A percentile compares a stretch with the other conserved stretches of the same genome.
These are phyloP conservation scores for Hippocampus abdominalis DNA, from an alignment of 2,113 vertebrate genomes.

Conservation along the genomic window DNA sequence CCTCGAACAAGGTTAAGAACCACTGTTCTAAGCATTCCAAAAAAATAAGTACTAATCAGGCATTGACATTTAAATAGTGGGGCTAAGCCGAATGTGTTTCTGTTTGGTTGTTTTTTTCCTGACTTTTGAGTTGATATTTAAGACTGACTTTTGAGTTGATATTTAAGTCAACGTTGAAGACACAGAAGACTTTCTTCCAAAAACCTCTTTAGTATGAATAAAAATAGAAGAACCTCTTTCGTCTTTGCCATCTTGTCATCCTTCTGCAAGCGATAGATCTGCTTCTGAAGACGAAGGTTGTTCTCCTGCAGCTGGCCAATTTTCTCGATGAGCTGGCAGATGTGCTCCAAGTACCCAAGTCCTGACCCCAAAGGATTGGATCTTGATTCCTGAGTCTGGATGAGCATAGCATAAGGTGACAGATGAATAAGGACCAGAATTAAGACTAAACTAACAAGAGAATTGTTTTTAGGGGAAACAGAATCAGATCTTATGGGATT, in stretches of 20 bases:
- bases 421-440: neutral
- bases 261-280: constrained; percentile 77
- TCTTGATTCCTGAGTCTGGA: constrained; percentile 73
- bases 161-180: no score
- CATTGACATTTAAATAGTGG: no score
- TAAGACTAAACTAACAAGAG: neutral
- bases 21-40: no score
- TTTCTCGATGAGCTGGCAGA: constrained; percentile 86
- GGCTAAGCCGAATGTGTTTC: no score
- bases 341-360: constrained; percentile 82
- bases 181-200: neutral
- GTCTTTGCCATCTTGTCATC: constrained; percentile 69
- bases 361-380: constrained; percentile 72
- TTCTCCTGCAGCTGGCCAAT: constrained; percentile 84
- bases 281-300: constrained; percentile 78
- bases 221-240: constrained; percentile 66
- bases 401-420: neutral
- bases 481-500: neutral
- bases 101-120: no score
- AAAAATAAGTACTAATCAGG: no score
- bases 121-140: no score
- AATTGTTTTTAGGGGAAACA: neutral
- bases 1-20: no score
- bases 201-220: constrained; percentile 10
- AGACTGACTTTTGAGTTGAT: no score